Evolutionary conservation across 1,140 invertebrate species (phyloP), one percentile per base, ranked within the genome.

Genomic region (Cotesia chilonis): DNA sequence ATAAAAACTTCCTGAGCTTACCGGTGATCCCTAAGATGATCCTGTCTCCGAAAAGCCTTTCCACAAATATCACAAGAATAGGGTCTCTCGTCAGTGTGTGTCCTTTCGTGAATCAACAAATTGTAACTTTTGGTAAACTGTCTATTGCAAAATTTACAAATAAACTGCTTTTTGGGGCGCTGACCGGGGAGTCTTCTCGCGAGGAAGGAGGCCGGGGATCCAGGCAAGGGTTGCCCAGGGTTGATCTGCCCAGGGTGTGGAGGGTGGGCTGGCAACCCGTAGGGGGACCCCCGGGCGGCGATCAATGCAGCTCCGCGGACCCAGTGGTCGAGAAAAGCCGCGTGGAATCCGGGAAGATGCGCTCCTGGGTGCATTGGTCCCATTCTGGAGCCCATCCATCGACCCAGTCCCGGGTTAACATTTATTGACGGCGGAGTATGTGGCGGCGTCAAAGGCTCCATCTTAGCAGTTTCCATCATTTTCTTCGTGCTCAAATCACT

Each of bases 61-160:
- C 94, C 93, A 82, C 97, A 99, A 71, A 98, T 96, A 80, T 98
- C 96, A 83, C 97, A 98, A 0, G 95, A 93, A 81, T 96, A 98
- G 0, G 96, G 97, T 55, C 97, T 86, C 85, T 98, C 97, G 82
- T 98, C 95, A 0, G 97, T 98, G 82, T 98, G 97, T 0, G 96
- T 98, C 63, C 96, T 89, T 82, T 97, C 96, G 84, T 98, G 96
- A 47, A 98, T 98, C 59, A 98, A 89, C 65, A 99, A 88, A 84
- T 99, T 99, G 89, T 98, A 98, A 54, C 95, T 96, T 84, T 98
- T 98, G 57, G 96, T 98, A 83, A 98, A 98, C 74, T 98, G 95
- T 1, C 97, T 89, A 78, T 94, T 92, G 87, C 97, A 98, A 83
- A 94, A 98, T 83, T 96, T 95, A 88, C 97, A 98, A 79, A 98